Evolutionary conservation across 2,113 vertebrate genomes (phyloP).

Genomic region (Salvator merianae): DNA sequence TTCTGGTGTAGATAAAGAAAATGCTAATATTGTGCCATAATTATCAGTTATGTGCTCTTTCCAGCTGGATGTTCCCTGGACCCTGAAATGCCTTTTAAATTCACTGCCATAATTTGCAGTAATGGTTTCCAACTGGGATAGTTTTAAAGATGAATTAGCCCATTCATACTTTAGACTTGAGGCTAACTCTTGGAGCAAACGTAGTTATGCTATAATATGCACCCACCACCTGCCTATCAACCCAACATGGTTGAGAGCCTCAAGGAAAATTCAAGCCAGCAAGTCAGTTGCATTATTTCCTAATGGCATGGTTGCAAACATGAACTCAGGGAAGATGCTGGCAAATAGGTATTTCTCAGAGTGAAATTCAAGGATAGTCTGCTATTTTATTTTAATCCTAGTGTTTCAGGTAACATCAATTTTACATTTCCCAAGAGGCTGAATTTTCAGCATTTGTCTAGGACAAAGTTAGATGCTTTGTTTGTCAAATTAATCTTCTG

Average conservation of each 20-base stretch:
- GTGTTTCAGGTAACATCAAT: background rate
- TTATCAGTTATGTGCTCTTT: no score
- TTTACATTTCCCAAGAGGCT: conserved; percentile 12
- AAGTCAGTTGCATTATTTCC: background rate
- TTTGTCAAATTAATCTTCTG: conserved; percentile 28
- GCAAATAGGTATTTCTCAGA: background rate
- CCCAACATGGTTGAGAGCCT: background rate
- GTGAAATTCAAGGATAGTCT: background rate
- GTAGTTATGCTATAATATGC: background rate
- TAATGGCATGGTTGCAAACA: background rate
- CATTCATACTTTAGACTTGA: no score
- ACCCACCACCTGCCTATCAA: background rate
- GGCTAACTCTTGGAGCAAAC: background rate
- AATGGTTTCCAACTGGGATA: no score
- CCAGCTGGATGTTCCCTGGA: no score
- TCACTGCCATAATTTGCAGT: no score
- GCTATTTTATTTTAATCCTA: conserved; percentile 10
- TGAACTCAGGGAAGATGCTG: no score
- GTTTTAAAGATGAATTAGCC: no score
- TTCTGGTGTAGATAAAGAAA: no score
- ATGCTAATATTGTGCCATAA: no score
- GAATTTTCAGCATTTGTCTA: background rate
- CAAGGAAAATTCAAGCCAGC: background rate
- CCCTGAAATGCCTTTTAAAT: no score
- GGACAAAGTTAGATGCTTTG: conserved; percentile 18